Percentiles rank a stretch among this genome's conserved stretches.
phyloP scores from a whole-genome alignment of 2,888 invertebrate species.

The Kuschelorhynchus macadamiae region DNA sequence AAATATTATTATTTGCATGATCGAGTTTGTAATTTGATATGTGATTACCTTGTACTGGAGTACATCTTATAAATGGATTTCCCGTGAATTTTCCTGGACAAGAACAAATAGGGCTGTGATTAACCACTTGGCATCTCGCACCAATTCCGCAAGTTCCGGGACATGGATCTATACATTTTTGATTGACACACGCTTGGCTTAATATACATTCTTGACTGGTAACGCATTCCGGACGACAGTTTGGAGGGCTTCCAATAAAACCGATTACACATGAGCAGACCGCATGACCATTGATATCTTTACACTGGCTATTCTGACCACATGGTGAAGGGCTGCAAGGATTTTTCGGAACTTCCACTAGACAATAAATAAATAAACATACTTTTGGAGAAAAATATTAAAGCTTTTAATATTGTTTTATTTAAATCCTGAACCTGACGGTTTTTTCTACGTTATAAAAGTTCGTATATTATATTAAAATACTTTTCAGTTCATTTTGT shows the following conservation, averaged over 20 bases:
- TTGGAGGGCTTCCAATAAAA: conserved; percentile 82
- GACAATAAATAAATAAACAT: too few relatives aligned
- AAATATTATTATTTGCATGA: background rate
- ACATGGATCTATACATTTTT: conserved; percentile 87
- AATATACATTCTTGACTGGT: conserved; percentile 82
- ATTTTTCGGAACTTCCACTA: too few relatives aligned
- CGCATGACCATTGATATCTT: conserved; percentile 80
- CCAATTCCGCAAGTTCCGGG: conserved; percentile 84
- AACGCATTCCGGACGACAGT: conserved; percentile 85
- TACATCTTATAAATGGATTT: conserved; percentile 83
- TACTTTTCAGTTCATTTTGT: too few relatives aligned
- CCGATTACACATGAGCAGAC: conserved; percentile 80
- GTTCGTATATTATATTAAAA: too few relatives aligned
- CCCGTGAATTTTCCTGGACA: conserved; percentile 79
- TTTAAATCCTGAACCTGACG: too few relatives aligned
- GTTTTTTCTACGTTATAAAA: too few relatives aligned
- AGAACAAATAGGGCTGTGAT: conserved; percentile 85
- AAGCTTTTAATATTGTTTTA: too few relatives aligned
- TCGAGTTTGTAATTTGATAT: background rate
- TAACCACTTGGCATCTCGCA: conserved; percentile 83
- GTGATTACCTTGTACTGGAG: conserved; percentile 60
- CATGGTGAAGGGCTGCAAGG: conserved; percentile 71
- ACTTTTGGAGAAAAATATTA: too few relatives aligned
- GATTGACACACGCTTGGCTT: conserved; percentile 82
- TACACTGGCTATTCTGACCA: conserved; percentile 85